Evolutionary conservation across 2,797 vertebrate species (phyloP), one percentile per base, ranked within the genome.

Genomic region (Pelochelys cantorii): DNA sequence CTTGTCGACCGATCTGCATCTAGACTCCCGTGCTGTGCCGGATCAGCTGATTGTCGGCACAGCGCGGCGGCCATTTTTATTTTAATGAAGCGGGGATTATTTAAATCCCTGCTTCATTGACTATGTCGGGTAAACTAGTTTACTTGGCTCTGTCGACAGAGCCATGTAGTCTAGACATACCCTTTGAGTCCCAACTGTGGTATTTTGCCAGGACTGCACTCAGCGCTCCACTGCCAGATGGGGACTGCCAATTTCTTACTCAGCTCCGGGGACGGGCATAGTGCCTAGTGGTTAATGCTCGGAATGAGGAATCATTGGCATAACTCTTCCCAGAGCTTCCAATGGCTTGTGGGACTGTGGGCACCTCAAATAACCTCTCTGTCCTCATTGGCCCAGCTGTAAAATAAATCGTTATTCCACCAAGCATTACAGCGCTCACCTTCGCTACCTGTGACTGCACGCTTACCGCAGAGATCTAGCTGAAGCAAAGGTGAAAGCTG

Each of bases 171-270:
- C 42, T 48, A 48, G 42, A 8, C 42, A 48, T 48, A 48, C 42
- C 42, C 42, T 48, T 88, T 83, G 13, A 22, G 6, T 87, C 90
- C 65, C 22, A 37, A 12, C 11, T 52, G 12, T 34, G 83, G 48
- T 27, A 75, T 37, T 60, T 90, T 88, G 34, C 78, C 5, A 34
- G 53, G 25, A 22, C 27, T 77, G 7, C 25, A 52, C 5, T 12
- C 42, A 55, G 85, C 1, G 1, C 57, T 92, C 11, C 14, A 71
- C 0, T 0, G 27, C 53, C 17, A 53, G 75, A 42, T 53, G 57
- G 5, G 80, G 29, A 79, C 29, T 29, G 29, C 77, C 42, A 42
- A 74, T 48, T 77, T 8, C 22, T 77, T 52, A 71, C 8, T 29
- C 74, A 52, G 13, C 74, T 77, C 42, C 29, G 27, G 23, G 37